Evolutionary conservation across 2,797 vertebrate species (phyloP).

Genomic region (Manis pentadactyla): DNA sequence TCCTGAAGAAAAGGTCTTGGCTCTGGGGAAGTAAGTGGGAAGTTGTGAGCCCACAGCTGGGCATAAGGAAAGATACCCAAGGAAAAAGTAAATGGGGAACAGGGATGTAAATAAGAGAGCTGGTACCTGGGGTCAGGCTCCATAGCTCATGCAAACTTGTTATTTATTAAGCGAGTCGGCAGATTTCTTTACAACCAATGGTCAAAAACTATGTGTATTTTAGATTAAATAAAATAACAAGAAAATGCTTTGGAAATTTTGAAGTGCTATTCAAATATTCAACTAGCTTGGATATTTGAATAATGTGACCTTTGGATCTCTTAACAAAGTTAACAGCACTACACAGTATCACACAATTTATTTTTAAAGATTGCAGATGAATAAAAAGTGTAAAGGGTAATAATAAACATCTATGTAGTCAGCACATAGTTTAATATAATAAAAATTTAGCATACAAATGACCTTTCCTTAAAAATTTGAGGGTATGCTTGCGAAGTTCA

Average conservation of each 20-base stretch:
- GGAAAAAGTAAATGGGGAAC: neutral
- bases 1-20: neutral
- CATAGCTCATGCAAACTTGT: neutral
- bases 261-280: neutral
- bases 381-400: neutral
- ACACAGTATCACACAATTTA: neutral
- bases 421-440: neutral
- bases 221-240: neutral
- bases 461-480: neutral
- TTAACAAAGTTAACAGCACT: neutral
- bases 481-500: neutral
- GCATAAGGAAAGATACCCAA: neutral
- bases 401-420: neutral
- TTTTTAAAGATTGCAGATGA: neutral
- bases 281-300: neutral
- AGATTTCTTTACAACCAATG: neutral
- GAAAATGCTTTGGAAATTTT: conserved; percentile 1
- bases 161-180: neutral
- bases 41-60: neutral
- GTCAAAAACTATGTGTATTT: neutral
- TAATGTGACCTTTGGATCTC: neutral
- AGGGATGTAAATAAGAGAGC: neutral
- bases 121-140: neutral
- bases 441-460: neutral
- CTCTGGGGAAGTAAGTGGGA: neutral